A percentile compares a stretch with the other conserved stretches of the same genome.
phyloP scores from a whole-genome alignment of 2,888 invertebrate species.

The Drosophila helvetica region DNA sequence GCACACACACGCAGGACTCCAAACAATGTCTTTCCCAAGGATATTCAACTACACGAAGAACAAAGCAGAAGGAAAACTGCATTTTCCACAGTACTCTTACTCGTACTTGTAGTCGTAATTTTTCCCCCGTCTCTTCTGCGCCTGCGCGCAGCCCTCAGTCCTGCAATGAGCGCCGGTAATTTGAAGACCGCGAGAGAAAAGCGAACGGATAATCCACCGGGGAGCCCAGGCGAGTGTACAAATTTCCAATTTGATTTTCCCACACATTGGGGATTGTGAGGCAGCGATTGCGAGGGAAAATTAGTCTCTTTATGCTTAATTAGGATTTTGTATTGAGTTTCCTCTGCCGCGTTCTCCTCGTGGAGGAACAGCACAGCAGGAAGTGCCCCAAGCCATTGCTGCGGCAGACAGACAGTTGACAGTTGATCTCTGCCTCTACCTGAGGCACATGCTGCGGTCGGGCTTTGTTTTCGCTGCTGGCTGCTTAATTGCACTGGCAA shows the following conservation, averaged over 20 bases:
- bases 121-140: conserved; percentile 20
- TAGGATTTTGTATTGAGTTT: conserved; percentile 64
- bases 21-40: conserved; percentile 69
- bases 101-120: neutral
- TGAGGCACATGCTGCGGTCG: conserved; percentile 76
- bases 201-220: conserved; percentile 55
- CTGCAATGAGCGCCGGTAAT: conserved; percentile 66
- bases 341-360: conserved; percentile 28
- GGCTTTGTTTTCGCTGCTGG: conserved; percentile 40
- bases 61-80: conserved; percentile 49
- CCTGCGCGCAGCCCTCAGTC: conserved; percentile 56
- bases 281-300: conserved; percentile 55
- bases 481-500: conserved; percentile 62
- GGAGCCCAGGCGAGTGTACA: conserved; percentile 40
- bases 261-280: conserved; percentile 21
- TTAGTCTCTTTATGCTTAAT: conserved; percentile 81
- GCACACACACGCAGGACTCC: conserved; percentile 28
- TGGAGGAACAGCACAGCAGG: conserved; percentile 43
- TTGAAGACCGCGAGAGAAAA: conserved; percentile 81
- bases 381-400: conserved; percentile 54
- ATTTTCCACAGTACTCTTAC: conserved; percentile 49
- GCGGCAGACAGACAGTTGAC: conserved; percentile 38
- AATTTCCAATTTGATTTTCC: conserved; percentile 71
- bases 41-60: conserved; percentile 68
- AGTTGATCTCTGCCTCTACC: conserved; percentile 49